Percentiles rank a stretch among this genome's conserved stretches.
Conservation (phyloP, 2,888 invertebrate genomes). For the Euzetes globulus region DNA sequence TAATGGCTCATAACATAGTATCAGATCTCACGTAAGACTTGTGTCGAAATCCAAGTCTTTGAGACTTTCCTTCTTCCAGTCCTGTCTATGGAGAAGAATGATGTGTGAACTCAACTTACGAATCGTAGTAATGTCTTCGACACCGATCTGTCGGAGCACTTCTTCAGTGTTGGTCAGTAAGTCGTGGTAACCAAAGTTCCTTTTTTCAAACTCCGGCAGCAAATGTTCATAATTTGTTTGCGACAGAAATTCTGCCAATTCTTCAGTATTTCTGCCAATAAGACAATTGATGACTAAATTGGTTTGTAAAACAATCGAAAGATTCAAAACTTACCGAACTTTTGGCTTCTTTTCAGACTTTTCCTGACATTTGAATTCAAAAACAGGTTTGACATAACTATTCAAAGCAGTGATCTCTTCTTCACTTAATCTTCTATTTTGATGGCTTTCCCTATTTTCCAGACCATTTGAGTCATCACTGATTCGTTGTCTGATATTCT, state of each 20-base stretch:
- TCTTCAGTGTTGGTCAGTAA: slow-evolving; percentile 27
- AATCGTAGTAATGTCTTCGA: slow-evolving; percentile 47
- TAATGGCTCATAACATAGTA: neutral
- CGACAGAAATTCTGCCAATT: slow-evolving; percentile 21
- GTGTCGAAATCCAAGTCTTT: slow-evolving; percentile 41
- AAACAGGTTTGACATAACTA: slow-evolving; percentile 8
- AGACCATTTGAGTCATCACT: neutral
- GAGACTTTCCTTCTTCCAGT: slow-evolving; percentile 49
- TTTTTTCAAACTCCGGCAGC: slow-evolving; percentile 18
- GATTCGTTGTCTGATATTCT: neutral
- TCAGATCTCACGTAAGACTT: slow-evolving; percentile 34
- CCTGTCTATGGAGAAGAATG: slow-evolving; percentile 48
- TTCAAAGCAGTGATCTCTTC: neutral
- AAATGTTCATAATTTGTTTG: neutral
- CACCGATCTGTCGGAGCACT: slow-evolving; percentile 43
- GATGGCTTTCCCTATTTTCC: neutral
- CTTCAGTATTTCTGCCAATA: neutral
- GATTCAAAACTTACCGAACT: neutral
- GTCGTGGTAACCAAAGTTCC: slow-evolving; percentile 7
- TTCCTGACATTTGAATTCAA: neutral
- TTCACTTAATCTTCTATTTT: neutral
- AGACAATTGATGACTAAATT: neutral
- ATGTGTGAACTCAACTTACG: slow-evolving; percentile 49
- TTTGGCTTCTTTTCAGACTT: neutral
- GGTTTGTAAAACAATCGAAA: neutral